Evolutionary conservation across 2,113 vertebrate species (phyloP).

Genomic region (Shinisaurus crocodilurus): DNA sequence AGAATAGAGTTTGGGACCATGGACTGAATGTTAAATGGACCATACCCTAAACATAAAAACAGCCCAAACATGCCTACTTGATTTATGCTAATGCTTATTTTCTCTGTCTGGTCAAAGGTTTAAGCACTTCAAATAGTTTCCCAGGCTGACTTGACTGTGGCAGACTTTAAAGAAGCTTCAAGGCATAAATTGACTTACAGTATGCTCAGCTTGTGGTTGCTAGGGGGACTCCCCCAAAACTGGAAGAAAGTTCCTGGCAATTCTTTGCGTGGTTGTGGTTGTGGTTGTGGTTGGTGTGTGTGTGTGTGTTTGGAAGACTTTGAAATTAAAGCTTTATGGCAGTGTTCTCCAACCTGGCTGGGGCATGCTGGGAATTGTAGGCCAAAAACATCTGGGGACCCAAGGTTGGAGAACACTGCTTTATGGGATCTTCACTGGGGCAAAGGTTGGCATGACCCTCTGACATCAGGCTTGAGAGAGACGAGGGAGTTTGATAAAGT

Average conservation of each 20-base stretch:
- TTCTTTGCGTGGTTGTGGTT: slow-evolving; percentile 57
- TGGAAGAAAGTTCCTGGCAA: slow-evolving; percentile 71
- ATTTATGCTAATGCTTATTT: slow-evolving; percentile 73
- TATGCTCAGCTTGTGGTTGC: slow-evolving; percentile 74
- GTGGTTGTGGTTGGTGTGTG: too few relatives aligned
- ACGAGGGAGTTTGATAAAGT: slow-evolving; percentile 72
- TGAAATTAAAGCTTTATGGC: slow-evolving; percentile 73
- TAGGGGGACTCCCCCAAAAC: slow-evolving; percentile 68
- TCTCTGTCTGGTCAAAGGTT: slow-evolving; percentile 75
- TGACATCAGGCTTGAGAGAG: slow-evolving; percentile 60
- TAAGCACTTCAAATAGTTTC: slow-evolving; percentile 69
- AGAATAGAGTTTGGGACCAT: slow-evolving; percentile 56
- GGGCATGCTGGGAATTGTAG: too few relatives aligned
- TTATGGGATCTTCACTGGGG: slow-evolving; percentile 47
- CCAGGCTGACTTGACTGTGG: slow-evolving; percentile 73
- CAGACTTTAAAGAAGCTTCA: slow-evolving; percentile 74
- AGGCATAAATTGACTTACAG: slow-evolving; percentile 79
- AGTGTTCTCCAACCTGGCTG: too few relatives aligned
- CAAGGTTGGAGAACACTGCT: too few relatives aligned
- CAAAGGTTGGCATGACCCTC: slow-evolving; percentile 63
- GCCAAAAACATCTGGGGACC: too few relatives aligned
- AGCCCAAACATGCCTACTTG: slow-evolving; percentile 69
- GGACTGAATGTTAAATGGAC: slow-evolving; percentile 78
- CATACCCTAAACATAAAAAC: slow-evolving; percentile 62
- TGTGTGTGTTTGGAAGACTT: slow-evolving; percentile 65